Conservation (phyloP, 2,113 vertebrate genomes). For the Cyprinodon variegatus region DNA sequence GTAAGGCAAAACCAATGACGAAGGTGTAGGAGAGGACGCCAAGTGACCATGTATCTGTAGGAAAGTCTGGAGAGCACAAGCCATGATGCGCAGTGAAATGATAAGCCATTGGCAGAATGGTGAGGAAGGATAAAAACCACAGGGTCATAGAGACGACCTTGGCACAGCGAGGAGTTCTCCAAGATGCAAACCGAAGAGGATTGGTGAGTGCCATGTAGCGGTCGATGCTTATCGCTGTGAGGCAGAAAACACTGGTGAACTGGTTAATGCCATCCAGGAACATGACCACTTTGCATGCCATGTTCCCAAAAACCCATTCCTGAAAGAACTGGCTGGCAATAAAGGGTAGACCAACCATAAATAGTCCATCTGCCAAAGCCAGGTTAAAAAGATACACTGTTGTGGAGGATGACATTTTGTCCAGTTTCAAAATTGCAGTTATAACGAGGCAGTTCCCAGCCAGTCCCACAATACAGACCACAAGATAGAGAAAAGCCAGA, state of each 20-base stretch:
- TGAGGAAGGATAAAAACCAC: conserved; percentile 78
- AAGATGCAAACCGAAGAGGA: conserved; percentile 69
- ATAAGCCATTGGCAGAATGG: conserved; percentile 80
- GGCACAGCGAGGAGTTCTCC: conserved; percentile 71
- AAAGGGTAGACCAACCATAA: conserved; percentile 82
- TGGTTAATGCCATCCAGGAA: conserved; percentile 83
- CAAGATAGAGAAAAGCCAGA: conserved; percentile 74
- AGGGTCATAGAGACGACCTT: conserved; percentile 70
- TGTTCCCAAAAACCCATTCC: conserved; percentile 78
- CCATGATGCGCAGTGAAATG: conserved; percentile 66
- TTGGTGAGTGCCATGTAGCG: conserved; percentile 78
- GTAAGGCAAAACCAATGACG: conserved; percentile 78
- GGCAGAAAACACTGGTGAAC: conserved; percentile 83
- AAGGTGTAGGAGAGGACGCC: conserved; percentile 78
- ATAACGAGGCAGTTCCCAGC: conserved; percentile 77
- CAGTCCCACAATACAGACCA: conserved; percentile 76
- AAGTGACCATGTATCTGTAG: conserved; percentile 65
- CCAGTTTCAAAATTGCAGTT: conserved; percentile 74
- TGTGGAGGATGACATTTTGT: conserved; percentile 77
- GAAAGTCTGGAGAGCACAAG: conserved; percentile 65
- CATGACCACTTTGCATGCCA: conserved; percentile 78
- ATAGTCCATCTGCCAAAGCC: conserved; percentile 81
- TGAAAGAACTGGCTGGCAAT: conserved; percentile 78
- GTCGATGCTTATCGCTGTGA: conserved; percentile 81
- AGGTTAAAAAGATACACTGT: conserved; percentile 83